phyloP scores from a whole-genome alignment of 2,888 invertebrate species.

The Phyllotreta cruciferae region DNA sequence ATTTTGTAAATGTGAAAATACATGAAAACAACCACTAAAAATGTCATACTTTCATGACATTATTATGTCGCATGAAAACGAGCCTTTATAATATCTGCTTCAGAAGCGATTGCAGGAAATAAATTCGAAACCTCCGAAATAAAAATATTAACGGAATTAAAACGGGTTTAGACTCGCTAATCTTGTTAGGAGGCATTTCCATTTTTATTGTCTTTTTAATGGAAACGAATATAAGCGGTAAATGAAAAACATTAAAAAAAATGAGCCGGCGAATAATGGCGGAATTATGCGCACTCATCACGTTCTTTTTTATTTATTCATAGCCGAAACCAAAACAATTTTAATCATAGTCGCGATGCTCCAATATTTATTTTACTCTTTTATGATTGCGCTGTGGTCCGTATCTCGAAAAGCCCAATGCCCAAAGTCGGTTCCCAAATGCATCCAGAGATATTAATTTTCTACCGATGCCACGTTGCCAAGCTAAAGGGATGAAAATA shows the following conservation, averaged over 20 bases:
- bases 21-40: no score
- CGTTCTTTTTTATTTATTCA: slow-evolving; percentile 38
- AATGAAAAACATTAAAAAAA: slow-evolving; percentile 51
- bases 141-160: slow-evolving; percentile 18
- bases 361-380: slow-evolving; percentile 32
- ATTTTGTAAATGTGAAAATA: no score
- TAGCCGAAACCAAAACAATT: slow-evolving; percentile 36
- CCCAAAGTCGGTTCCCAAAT: not conserved
- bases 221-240: slow-evolving; percentile 48
- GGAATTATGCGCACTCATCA: slow-evolving; percentile 47
- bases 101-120: not conserved
- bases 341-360: slow-evolving; percentile 32
- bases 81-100: no score
- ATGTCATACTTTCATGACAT: no score
- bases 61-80: no score
- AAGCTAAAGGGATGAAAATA: no score
- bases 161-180: slow-evolving; percentile 30
- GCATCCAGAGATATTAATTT: slow-evolving; percentile 22
- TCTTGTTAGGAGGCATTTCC: slow-evolving; percentile 46
- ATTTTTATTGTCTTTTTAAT: slow-evolving; percentile 54
- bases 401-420: slow-evolving; percentile 20
- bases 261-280: slow-evolving; percentile 40
- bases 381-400: slow-evolving; percentile 19
- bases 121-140: slow-evolving; percentile 2
- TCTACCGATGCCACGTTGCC: not conserved